Evolutionary conservation across 2,888 invertebrate species (phyloP).

Genomic region (Oxyteleia sp.): DNA sequence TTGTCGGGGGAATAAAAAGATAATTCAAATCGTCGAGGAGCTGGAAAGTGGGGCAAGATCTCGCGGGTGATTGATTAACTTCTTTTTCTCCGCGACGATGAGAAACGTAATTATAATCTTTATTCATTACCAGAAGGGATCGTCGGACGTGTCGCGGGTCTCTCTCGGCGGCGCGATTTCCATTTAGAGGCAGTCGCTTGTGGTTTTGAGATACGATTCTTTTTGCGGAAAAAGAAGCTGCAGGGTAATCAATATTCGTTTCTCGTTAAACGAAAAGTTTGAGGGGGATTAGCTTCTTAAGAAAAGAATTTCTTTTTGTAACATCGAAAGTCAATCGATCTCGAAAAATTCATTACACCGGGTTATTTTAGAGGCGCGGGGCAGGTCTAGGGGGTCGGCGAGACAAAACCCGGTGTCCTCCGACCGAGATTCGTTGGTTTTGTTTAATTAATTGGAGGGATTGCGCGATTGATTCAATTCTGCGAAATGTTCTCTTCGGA

Average conservation of each 20-base stretch:
- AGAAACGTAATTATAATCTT: conserved; percentile 88
- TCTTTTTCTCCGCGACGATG: conserved; percentile 81
- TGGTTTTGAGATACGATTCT: conserved; percentile 87
- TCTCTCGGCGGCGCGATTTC: conserved; percentile 81
- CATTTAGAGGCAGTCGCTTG: conserved; percentile 86
- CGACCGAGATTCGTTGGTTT: conserved; percentile 3
- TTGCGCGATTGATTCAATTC: conserved; percentile 33
- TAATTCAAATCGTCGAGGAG: conserved; percentile 39
- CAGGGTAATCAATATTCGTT: conserved; percentile 86
- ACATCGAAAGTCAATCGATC: conserved; percentile 69
- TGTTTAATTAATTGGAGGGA: conserved; percentile 31
- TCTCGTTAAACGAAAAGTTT: conserved; percentile 79
- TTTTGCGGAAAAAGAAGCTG: conserved; percentile 73
- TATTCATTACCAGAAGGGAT: conserved; percentile 85
- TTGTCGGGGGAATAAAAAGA: conserved; percentile 56
- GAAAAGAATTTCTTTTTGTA: conserved; percentile 26
- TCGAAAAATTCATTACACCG: conserved; percentile 51
- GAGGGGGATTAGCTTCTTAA: conserved; percentile 78
- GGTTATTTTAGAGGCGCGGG: conserved; percentile 12
- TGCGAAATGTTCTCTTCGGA: conserved; percentile 14
- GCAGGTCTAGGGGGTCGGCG: background rate
- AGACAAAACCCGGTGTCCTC: conserved; percentile 14
- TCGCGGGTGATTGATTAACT: conserved; percentile 87
- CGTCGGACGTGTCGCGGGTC: conserved; percentile 76
- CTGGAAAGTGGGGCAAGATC: conserved; percentile 62